Percentiles rank a stretch among this genome's conserved stretches.
Conservation (phyloP, 2,797 vertebrate genomes). For the Enteromius radiatus region DNA sequence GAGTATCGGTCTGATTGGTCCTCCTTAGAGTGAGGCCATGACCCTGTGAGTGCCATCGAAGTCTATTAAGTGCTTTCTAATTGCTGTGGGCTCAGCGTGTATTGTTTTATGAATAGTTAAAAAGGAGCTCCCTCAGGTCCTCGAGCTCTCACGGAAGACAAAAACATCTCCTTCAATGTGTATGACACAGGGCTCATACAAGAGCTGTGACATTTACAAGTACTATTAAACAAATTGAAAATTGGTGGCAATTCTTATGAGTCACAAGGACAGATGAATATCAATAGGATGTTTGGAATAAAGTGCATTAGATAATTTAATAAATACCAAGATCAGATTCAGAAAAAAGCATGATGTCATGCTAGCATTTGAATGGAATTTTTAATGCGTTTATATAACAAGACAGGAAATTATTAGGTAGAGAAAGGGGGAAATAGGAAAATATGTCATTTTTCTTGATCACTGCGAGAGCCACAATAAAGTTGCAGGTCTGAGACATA, state of each 20-base stretch:
- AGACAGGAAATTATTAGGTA: slow-evolving; percentile 4
- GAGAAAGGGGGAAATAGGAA: slow-evolving; percentile 1
- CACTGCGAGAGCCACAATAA: too few relatives aligned
- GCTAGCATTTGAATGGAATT: background rate
- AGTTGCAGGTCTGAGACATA: background rate
- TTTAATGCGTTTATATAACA: background rate
- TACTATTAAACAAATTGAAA: slow-evolving; percentile 59
- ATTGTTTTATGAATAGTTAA: slow-evolving; percentile 63
- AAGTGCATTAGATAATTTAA: slow-evolving; percentile 7
- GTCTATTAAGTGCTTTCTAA: slow-evolving; percentile 63
- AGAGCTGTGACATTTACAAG: slow-evolving; percentile 55
- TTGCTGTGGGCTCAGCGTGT: slow-evolving; percentile 50
- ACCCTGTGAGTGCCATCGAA: slow-evolving; percentile 52
- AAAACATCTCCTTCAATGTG: slow-evolving; percentile 32
- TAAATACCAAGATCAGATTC: background rate
- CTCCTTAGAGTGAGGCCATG: slow-evolving; percentile 47
- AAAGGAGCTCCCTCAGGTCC: slow-evolving; percentile 43
- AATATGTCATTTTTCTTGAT: too few relatives aligned
- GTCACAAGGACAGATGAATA: slow-evolving; percentile 47
- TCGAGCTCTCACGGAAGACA: slow-evolving; percentile 37
- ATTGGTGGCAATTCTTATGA: slow-evolving; percentile 45
- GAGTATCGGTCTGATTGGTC: slow-evolving; percentile 1
- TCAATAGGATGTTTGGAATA: slow-evolving; percentile 23
- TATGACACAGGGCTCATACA: slow-evolving; percentile 34
- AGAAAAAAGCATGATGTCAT: slow-evolving; percentile 12